Conservation (phyloP, 2,888 invertebrate genomes). For the Dioctria rufipes region DNA sequence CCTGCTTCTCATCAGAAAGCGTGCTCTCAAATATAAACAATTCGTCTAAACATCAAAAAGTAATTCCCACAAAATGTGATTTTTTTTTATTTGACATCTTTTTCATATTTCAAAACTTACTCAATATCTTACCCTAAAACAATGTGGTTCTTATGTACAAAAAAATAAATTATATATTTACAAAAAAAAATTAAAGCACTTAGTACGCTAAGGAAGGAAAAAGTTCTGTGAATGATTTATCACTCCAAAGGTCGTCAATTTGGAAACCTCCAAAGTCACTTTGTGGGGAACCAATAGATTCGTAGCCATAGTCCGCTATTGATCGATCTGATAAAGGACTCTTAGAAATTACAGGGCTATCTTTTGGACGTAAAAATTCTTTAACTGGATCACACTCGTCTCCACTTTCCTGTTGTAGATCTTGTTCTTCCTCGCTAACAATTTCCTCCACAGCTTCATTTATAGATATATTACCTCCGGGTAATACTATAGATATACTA, state of each 20-base stretch:
- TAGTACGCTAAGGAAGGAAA: slow-evolving; percentile 80
- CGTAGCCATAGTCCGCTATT: slow-evolving; percentile 78
- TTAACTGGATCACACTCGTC: slow-evolving; percentile 67
- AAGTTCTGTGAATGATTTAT: slow-evolving; percentile 80
- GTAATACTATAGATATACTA: slow-evolving; percentile 81
- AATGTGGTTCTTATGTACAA: slow-evolving; percentile 25
- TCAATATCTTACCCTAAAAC: slow-evolving; percentile 43
- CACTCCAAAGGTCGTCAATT: slow-evolving; percentile 79
- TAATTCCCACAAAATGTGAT: too few species aligned
- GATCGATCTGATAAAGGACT: slow-evolving; percentile 68
- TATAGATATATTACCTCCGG: slow-evolving; percentile 74
- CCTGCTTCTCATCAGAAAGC: too few species aligned
- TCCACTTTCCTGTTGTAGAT: slow-evolving; percentile 62
- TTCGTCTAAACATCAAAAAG: too few species aligned
- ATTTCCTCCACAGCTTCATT: slow-evolving; percentile 72
- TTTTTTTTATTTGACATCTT: too few species aligned
- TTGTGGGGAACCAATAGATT: slow-evolving; percentile 77
- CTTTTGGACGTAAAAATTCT: slow-evolving; percentile 62
- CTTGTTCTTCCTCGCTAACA: slow-evolving; percentile 69
- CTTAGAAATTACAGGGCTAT: slow-evolving; percentile 56
- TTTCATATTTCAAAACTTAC: not conserved
- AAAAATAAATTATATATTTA: slow-evolving; percentile 39
- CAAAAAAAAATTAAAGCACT: slow-evolving; percentile 1
- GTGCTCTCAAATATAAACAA: too few species aligned
- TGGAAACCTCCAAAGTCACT: slow-evolving; percentile 57